Percentiles rank a stretch among this genome's conserved stretches.
These are phyloP conservation scores for Pipistrellus pipistrellus DNA, from an alignment of 2,797 vertebrate species.

Conservation along the genomic window DNA sequence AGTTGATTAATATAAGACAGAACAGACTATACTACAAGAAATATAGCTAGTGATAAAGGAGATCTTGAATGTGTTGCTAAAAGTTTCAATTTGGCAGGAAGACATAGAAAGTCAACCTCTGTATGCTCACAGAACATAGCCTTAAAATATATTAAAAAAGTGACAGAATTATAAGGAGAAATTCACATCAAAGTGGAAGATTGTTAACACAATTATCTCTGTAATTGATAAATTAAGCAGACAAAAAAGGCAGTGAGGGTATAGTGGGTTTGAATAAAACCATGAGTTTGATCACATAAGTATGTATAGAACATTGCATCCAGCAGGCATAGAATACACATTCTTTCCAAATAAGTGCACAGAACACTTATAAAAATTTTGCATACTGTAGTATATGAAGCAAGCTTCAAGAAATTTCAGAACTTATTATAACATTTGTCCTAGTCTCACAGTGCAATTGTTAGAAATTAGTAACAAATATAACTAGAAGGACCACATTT, in stretches of 20 bases:
- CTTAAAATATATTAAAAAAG: slow-evolving; percentile 41
- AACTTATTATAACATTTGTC: not conserved
- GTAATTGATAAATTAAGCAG: slow-evolving; percentile 28
- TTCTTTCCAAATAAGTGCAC: not conserved
- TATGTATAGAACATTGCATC: not conserved
- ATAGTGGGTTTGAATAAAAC: not conserved
- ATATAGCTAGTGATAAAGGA: not conserved
- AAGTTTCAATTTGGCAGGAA: slow-evolving; percentile 38
- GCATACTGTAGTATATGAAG: not conserved
- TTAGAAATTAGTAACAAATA: slow-evolving; percentile 17
- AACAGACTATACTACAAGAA: slow-evolving; percentile 4
- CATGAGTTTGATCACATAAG: not conserved
- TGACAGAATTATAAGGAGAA: not conserved
- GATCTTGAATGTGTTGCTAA: not conserved
- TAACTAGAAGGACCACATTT: not conserved
- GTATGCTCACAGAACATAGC: not conserved
- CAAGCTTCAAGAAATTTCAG: slow-evolving; percentile 11
- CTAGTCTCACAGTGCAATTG: not conserved
- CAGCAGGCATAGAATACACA: not conserved
- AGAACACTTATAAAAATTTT: not conserved
- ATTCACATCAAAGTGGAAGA: not conserved
- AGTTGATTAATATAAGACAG: not conserved
- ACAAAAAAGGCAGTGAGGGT: not conserved
- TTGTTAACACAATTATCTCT: slow-evolving; percentile 24
- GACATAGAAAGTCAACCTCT: slow-evolving; percentile 27